These are phyloP conservation scores for western clawed frog (Xenopus tropicalis) DNA, from an alignment of 2,113 vertebrate species.

Conservation along the genomic window UCB_Xtro_10.0 CM004443.2:32058501-32059000, in stretches of 20 bases:
- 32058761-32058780: conserved; percentile 57
- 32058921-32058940: not conserved
- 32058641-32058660: conserved; percentile 5
- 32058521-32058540: too few species aligned
- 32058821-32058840: conserved; percentile 46
- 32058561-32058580: too few species aligned
- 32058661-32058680: not conserved
- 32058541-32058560: too few species aligned
- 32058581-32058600: not conserved
- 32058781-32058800: conserved; percentile 53
- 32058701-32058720: conserved; percentile 69
- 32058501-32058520: too few species aligned
- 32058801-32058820: conserved; percentile 58
- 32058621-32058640: conserved; percentile 43
- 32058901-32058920: conserved; percentile 72
- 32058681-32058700: conserved; percentile 66
- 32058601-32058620: not conserved
- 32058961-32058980: too few species aligned
- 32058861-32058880: conserved; percentile 67
- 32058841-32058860: conserved; percentile 52
- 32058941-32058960: too few species aligned
- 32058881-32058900: conserved; percentile 79
- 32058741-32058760: conserved; percentile 58
- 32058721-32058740: conserved; percentile 54
- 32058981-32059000: too few species aligned